Conservation (phyloP, 2,888 invertebrate species). For the Xylophagus ater region DNA sequence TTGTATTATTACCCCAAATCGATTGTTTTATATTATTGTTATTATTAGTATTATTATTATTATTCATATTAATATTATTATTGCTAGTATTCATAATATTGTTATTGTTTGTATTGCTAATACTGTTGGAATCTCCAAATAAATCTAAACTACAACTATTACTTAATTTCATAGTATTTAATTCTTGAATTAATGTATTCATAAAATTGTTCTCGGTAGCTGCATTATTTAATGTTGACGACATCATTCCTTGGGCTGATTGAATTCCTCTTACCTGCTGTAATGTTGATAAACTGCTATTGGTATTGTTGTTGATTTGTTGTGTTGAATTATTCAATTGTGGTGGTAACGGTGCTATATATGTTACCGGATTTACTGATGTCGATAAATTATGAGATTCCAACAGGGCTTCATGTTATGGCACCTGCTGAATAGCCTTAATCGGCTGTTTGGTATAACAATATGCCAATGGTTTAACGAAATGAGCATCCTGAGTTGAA, state of each 20-base stretch:
- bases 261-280: conserved; percentile 14
- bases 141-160: conserved; percentile 21
- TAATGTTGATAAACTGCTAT: conserved; percentile 21
- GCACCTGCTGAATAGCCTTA: conserved; percentile 64
- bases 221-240: conserved; percentile 10
- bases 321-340: conserved; percentile 20
- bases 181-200: conserved; percentile 26
- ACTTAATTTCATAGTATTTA: conserved; percentile 26
- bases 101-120: conserved; percentile 19
- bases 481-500: conserved; percentile 82
- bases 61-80: conserved; percentile 18
- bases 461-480: conserved; percentile 79
- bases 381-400: conserved; percentile 41
- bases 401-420: conserved; percentile 75
- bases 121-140: conserved; percentile 25
- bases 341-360: conserved; percentile 21
- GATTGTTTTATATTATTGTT: conserved; percentile 27
- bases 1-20: conserved; percentile 13
- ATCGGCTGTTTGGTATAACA: conserved; percentile 68
- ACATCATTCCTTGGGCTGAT: background rate
- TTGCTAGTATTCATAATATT: conserved; percentile 17
- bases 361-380: no score
- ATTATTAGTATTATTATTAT: conserved; percentile 28
- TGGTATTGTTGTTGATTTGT: conserved; percentile 20
- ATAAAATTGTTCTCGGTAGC: conserved; percentile 21